Evolutionary conservation across 2,888 invertebrate genomes (phyloP).

Genomic region (Xanthorhoe spadicearia): DNA sequence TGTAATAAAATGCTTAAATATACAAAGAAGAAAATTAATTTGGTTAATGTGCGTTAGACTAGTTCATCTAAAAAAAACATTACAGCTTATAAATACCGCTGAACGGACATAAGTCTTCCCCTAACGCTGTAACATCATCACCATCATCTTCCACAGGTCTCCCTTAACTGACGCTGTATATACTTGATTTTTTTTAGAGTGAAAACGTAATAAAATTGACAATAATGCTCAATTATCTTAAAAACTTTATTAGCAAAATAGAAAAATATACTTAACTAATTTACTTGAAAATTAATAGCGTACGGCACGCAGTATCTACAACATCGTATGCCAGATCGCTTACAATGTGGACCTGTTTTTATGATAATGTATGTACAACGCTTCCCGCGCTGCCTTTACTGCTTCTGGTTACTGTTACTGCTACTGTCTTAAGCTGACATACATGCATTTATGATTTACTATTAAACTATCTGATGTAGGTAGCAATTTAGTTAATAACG

Average conservation of each 20-base stretch:
- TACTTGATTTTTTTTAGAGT: no score
- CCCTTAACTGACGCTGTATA: neutral
- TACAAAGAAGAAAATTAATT: no score
- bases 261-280: no score
- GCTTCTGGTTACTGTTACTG: slow-evolving; percentile 43
- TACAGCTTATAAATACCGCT: no score
- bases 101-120: no score
- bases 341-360: slow-evolving; percentile 56
- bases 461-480: slow-evolving; percentile 21
- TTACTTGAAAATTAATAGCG: no score
- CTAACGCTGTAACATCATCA: neutral
- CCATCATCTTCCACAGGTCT: neutral
- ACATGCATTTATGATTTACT: slow-evolving; percentile 44
- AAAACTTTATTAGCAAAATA: neutral
- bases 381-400: slow-evolving; percentile 50
- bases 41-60: no score
- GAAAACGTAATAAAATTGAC: no score
- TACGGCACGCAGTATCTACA: neutral
- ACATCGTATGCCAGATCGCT: slow-evolving; percentile 21
- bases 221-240: neutral
- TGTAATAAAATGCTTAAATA: no score
- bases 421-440: slow-evolving; percentile 42
- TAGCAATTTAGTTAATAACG: no score
- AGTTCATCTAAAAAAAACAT: no score
- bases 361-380: slow-evolving; percentile 50